Evolutionary conservation across 2,888 invertebrate genomes (phyloP).

Genomic region (Peribatodes rhomboidaria): DNA sequence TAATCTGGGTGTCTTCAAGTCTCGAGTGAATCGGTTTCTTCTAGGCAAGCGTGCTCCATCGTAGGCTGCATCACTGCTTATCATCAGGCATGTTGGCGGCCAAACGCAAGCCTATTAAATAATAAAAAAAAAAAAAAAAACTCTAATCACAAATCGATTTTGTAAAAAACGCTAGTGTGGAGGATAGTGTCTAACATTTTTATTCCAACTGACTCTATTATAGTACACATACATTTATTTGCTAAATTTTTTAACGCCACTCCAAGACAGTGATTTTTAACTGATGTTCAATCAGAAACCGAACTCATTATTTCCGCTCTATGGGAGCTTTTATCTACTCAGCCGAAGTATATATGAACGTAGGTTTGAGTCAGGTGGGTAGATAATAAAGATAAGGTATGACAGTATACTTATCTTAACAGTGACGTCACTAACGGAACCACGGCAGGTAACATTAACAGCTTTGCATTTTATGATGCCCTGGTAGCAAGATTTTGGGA

Average conservation of each 20-base stretch:
- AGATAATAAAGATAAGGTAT: constrained; percentile 36
- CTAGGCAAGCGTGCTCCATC: no score
- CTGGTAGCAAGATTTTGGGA: constrained; percentile 6
- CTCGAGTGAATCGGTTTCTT: no score
- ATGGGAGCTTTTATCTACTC: background rate
- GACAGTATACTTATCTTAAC: constrained; percentile 23
- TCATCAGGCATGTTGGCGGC: no score
- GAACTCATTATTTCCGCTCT: background rate
- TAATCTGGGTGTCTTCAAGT: no score
- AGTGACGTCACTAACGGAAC: constrained; percentile 28
- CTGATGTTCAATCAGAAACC: background rate
- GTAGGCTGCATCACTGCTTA: no score
- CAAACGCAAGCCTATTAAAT: no score
- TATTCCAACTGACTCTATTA: no score
- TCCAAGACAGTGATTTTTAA: constrained; percentile 5
- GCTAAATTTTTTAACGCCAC: background rate
- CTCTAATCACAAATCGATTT: no score
- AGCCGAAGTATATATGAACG: constrained; percentile 9
- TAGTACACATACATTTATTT: no score
- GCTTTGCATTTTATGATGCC: constrained; percentile 9
- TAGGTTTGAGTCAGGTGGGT: constrained; percentile 33
- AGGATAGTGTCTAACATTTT: no score
- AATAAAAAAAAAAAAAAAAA: no score
- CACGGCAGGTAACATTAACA: background rate
- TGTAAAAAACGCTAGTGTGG: no score